Percentiles rank a stretch among this genome's conserved stretches.
Conservation (phyloP, 1,140 invertebrate species). For the Dryas iulia region DNA sequence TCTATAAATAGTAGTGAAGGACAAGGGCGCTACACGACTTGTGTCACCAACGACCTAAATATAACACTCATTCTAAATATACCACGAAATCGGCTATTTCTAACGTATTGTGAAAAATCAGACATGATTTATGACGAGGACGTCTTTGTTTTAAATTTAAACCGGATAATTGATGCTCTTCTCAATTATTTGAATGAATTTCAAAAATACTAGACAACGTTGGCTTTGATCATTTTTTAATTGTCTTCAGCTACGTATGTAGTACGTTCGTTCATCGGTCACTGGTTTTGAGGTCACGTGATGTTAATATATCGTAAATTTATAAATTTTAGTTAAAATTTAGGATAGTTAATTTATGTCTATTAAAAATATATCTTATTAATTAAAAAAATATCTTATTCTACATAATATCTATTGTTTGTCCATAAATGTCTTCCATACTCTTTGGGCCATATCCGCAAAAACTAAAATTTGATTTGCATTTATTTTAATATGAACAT, state of each 20-base stretch:
- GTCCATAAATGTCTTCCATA: too few species aligned
- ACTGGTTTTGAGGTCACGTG: neutral
- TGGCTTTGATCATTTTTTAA: conserved; percentile 4
- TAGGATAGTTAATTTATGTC: too few species aligned
- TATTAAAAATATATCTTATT: too few species aligned
- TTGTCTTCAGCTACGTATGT: neutral
- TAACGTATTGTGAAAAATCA: neutral
- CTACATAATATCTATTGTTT: too few species aligned
- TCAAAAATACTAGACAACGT: neutral
- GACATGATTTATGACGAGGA: neutral
- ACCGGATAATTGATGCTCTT: neutral
- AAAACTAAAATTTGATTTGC: too few species aligned
- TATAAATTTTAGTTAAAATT: neutral
- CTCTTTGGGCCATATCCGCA: too few species aligned
- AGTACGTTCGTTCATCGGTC: neutral
- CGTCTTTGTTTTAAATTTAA: neutral
- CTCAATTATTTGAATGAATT: neutral
- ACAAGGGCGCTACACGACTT: neutral
- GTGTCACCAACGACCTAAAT: neutral
- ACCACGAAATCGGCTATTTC: neutral
- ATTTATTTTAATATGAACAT: too few species aligned
- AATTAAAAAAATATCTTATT: too few species aligned
- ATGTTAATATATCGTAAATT: neutral
- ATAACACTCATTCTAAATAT: neutral
- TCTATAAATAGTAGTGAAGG: neutral